phyloP scores from a whole-genome alignment of 2,797 vertebrate genomes.

The Darevskia nairensis region DNA sequence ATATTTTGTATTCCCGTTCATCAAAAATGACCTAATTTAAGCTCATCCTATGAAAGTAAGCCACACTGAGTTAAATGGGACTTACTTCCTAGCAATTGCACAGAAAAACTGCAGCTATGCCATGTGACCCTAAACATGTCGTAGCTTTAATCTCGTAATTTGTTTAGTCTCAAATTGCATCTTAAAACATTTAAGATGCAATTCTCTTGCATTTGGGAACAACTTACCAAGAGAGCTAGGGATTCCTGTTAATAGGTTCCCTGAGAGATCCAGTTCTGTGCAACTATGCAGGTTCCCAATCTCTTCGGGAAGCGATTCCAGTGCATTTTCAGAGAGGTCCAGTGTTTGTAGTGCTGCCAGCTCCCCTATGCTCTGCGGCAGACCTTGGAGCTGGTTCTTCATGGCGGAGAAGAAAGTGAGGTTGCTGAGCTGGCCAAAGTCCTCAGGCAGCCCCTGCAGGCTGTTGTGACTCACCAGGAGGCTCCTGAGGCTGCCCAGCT shows the following conservation, averaged over 20 bases:
- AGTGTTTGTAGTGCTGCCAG: slow-evolving; percentile 82
- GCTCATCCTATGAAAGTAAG: background rate
- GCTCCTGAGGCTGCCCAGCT: slow-evolving; percentile 75
- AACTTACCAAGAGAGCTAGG: slow-evolving; percentile 89
- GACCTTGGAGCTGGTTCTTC: slow-evolving; percentile 85
- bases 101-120: background rate
- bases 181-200: background rate
- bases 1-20: too few relatives aligned
- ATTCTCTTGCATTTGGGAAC: background rate
- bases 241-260: slow-evolving; percentile 85
- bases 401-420: slow-evolving; percentile 86
- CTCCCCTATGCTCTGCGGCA: slow-evolving; percentile 84
- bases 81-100: background rate
- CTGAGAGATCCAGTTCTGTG: slow-evolving; percentile 86
- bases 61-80: background rate
- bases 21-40: too few relatives aligned
- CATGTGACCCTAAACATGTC: background rate
- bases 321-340: slow-evolving; percentile 88
- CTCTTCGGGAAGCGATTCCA: slow-evolving; percentile 86
- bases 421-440: slow-evolving; percentile 79
- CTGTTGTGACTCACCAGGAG: slow-evolving; percentile 89
- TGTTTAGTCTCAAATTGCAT: background rate
- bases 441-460: slow-evolving; percentile 82
- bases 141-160: background rate
- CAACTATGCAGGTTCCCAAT: slow-evolving; percentile 84